Evolutionary conservation across 30 jellyfish, hydroid and myxozoan species (phyloP).

Genomic region (Aurelia aurita): DNA sequence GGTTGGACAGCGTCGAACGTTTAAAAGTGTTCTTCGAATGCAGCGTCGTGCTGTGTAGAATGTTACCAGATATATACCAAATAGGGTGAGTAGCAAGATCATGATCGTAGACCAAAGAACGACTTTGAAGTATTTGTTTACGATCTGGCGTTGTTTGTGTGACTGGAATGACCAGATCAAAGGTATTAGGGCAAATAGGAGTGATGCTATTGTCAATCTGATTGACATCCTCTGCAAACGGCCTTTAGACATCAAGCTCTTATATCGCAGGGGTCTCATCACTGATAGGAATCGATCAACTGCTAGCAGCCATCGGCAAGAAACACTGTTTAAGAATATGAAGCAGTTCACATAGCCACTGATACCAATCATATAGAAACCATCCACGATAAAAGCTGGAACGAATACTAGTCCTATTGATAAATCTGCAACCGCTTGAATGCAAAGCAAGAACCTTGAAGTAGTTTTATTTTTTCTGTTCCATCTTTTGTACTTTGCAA

Average conservation of each 20-base stretch:
- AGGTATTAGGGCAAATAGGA: conserved; percentile 4
- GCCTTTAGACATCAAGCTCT: not conserved
- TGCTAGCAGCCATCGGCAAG: conserved; percentile 18
- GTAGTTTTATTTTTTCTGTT: not conserved
- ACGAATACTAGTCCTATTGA: conserved; percentile 32
- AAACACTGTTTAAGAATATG: conserved; percentile 42
- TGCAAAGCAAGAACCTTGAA: conserved; percentile 20
- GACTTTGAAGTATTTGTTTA: not conserved
- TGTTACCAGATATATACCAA: conserved; percentile 11
- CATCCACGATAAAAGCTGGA: conserved; percentile 43
- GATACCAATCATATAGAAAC: not conserved
- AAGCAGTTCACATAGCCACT: conserved; percentile 13
- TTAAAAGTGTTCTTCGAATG: conserved; percentile 5
- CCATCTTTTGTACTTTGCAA: conserved; percentile 3
- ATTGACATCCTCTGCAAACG: not conserved
- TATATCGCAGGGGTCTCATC: conserved; percentile 24
- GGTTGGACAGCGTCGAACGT: not conserved
- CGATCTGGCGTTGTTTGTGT: not conserved
- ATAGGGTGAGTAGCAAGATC: not conserved
- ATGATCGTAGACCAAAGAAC: not conserved
- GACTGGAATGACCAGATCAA: conserved; percentile 9
- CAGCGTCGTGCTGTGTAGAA: conserved; percentile 28
- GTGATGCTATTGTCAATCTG: not conserved
- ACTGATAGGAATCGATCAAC: conserved; percentile 47
- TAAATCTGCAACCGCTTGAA: conserved; percentile 43